Base-by-base conservation (phyloP, 1,140 invertebrate genomes). In the Zaprionus capensis region DNA sequence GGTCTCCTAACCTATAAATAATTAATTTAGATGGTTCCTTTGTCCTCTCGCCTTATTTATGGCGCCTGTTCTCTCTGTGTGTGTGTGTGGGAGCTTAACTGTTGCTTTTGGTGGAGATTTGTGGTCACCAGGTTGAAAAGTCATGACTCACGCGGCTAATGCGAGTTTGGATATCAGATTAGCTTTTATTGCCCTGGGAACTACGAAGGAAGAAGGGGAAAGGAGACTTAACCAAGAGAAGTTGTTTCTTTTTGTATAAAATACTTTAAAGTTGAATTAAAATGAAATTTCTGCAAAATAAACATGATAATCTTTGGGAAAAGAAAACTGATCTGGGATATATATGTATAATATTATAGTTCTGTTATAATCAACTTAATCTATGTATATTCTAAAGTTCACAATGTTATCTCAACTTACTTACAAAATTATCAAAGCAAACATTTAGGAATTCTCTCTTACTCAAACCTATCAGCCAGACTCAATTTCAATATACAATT, bases 21-120 rank as follows among this genome's bases (percentile, higher is more conserved):
- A 88, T 88, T 88, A 88, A 88, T 88, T 88, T 88, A 88, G 76
- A 90, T 88, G 80, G 65, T 66, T 65, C n/a, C 49, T 80, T 72
- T 80, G 68, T 80, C 74, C 59, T 46, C 70, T 51, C 36, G 51
- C 20, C 59, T 82, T 88, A 87, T 87, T 87, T 87, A 83, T 88
- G 77, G 58, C 14, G 7, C 55, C 63, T 28, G 24, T 7, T 49
- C 34, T 20, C 31, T 36, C 15, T 38, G 15, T n/a, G 4, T 44
- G 2, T 46, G 41, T 46, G n/a, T 66, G 34, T 41, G 63, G 38
- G 36, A 44, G 66, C 75, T 76, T 76, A 88, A 90, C 84, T 90
- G 85, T 88, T 88, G 84, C 84, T 84, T 84, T 65, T 6, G 66
- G 31, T 38, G 51, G 46, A 85, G 82, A 85, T 86, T 85, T 85